phyloP scores from a whole-genome alignment of 1,140 invertebrate genomes.

The Drosophila auraria region DNA sequence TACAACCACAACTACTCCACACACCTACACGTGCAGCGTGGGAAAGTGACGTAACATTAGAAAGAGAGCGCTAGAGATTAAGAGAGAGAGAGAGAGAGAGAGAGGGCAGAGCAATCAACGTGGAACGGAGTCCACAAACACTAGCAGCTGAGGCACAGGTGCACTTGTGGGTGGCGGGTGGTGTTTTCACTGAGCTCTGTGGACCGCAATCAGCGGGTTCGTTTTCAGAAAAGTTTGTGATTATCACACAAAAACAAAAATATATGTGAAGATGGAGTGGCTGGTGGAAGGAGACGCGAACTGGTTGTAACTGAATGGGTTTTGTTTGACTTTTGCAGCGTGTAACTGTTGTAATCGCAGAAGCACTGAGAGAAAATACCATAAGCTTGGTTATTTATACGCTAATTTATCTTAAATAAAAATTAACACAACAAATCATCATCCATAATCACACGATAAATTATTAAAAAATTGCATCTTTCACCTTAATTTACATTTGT shows the following conservation, averaged over 20 bases:
- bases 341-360: conserved; percentile 8
- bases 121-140: conserved; percentile 57
- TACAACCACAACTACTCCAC: conserved; percentile 40
- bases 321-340: conserved; percentile 21
- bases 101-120: conserved; percentile 23
- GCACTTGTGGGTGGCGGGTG: conserved; percentile 32
- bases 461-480: too few relatives aligned
- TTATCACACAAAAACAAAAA: conserved; percentile 36
- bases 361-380: conserved; percentile 7
- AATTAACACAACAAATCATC: background rate
- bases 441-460: too few relatives aligned
- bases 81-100: conserved; percentile 17
- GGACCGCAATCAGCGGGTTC: conserved; percentile 21
- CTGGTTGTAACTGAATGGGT: conserved; percentile 32
- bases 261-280: conserved; percentile 10
- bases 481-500: too few relatives aligned
- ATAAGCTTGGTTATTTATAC: background rate
- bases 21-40: conserved; percentile 67
- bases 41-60: conserved; percentile 82
- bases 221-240: conserved; percentile 36
- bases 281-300: conserved; percentile 20
- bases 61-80: conserved; percentile 51
- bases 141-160: conserved; percentile 47
- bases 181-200: conserved; percentile 16
- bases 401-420: background rate